phyloP scores from a whole-genome alignment of 2,888 invertebrate species.

The Scaptomyza parva region DNA sequence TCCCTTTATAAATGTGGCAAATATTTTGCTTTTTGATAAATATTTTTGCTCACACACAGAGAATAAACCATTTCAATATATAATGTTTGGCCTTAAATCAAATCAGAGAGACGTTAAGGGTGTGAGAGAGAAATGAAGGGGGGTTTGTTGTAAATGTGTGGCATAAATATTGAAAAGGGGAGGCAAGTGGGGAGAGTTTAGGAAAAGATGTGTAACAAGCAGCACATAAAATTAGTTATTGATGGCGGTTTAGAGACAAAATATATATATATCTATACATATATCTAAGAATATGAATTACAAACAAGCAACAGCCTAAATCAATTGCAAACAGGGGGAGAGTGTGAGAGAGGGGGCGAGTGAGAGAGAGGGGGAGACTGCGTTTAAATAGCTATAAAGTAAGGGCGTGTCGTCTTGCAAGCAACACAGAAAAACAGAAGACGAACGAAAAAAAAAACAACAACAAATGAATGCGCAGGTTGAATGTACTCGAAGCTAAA shows the following conservation, averaged over 20 bases:
- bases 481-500: slow-evolving; percentile 69
- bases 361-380: not conserved
- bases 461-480: slow-evolving; percentile 62
- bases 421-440: too few relatives aligned
- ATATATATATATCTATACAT: slow-evolving; percentile 18
- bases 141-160: slow-evolving; percentile 17
- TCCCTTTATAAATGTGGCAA: slow-evolving; percentile 63
- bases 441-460: slow-evolving; percentile 35
- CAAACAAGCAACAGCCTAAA: slow-evolving; percentile 7
- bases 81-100: slow-evolving; percentile 73
- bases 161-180: slow-evolving; percentile 2
- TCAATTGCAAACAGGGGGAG: slow-evolving; percentile 8
- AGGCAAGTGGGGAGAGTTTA: not conserved
- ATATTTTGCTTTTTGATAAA: slow-evolving; percentile 69
- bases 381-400: too few relatives aligned
- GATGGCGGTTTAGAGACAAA: slow-evolving; percentile 35
- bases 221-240: slow-evolving; percentile 58
- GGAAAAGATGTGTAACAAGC: slow-evolving; percentile 20
- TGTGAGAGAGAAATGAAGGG: slow-evolving; percentile 35
- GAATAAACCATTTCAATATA: slow-evolving; percentile 50
- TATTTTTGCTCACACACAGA: slow-evolving; percentile 35
- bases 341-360: not conserved
- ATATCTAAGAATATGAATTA: slow-evolving; percentile 7
- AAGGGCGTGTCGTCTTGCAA: slow-evolving; percentile 60
- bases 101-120: slow-evolving; percentile 46